A percentile compares a stretch with the other conserved stretches of the same genome.
Conservation (phyloP, 1,140 invertebrate species). For the Archegozetes longisetosus region DNA sequence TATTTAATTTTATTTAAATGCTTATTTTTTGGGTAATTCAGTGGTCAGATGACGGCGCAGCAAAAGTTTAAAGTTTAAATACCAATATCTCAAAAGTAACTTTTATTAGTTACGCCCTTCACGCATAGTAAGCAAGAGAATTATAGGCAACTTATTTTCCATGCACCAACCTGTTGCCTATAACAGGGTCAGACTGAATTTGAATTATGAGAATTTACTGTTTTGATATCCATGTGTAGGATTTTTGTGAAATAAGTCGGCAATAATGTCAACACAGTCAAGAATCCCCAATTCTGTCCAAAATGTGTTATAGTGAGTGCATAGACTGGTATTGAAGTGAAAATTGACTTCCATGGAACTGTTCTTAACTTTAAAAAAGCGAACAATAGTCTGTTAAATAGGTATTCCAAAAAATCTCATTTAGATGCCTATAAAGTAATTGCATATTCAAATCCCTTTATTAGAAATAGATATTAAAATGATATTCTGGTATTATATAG, state of each 20-base stretch:
- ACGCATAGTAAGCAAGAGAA: slow-evolving; percentile 1
- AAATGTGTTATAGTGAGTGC: slow-evolving; percentile 78
- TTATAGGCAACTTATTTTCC: slow-evolving; percentile 25
- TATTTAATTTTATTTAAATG: too few relatives aligned
- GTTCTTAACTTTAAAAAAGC: slow-evolving; percentile 19
- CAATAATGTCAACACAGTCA: slow-evolving; percentile 79
- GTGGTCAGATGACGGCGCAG: too few relatives aligned
- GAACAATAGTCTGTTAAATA: neutral
- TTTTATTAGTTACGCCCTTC: too few relatives aligned
- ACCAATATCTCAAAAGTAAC: too few relatives aligned
- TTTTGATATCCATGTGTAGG: slow-evolving; percentile 64
- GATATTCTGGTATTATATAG: neutral
- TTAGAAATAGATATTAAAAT: neutral
- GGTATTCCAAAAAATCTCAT: neutral
- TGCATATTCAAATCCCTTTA: neutral
- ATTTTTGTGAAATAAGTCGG: slow-evolving; percentile 87
- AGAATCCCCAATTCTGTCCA: slow-evolving; percentile 83
- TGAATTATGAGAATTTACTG: neutral
- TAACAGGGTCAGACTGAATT: too few relatives aligned
- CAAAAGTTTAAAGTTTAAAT: too few relatives aligned
- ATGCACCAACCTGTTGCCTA: too few relatives aligned
- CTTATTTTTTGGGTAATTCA: too few relatives aligned
- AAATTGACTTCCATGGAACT: slow-evolving; percentile 60
- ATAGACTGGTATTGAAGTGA: slow-evolving; percentile 71
- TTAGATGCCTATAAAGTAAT: neutral